Conservation (phyloP, 2,888 invertebrate genomes). For the Drosophila ezoana region DNA sequence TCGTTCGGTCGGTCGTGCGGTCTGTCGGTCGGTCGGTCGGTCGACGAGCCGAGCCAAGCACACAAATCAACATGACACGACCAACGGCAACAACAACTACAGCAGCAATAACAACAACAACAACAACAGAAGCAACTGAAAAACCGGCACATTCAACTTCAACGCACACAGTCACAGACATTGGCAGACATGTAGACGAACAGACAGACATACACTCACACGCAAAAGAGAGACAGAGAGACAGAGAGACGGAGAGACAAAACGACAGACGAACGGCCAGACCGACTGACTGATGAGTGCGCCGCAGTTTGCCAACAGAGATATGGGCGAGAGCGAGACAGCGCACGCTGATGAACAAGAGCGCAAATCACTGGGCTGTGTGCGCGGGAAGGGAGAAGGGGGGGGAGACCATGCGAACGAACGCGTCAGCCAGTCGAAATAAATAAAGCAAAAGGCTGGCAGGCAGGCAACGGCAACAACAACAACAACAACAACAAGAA, state of each 20-base stretch:
- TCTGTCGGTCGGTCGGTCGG: conserved; percentile 18
- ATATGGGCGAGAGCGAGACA: conserved; percentile 26
- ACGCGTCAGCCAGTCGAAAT: conserved; percentile 68
- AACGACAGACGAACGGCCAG: conserved; percentile 24
- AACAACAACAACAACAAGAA: conserved; percentile 7
- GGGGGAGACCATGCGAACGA: conserved; percentile 47
- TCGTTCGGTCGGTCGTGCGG: conserved; percentile 26
- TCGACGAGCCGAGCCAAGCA: conserved; percentile 54
- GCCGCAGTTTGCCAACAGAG: conserved; percentile 25
- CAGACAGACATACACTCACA: conserved; percentile 33
- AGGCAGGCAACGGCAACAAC: conserved; percentile 22
- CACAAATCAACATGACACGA: conserved; percentile 81
- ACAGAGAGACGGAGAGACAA: conserved; percentile 33
- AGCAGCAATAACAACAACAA: conserved; percentile 31
- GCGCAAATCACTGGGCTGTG: conserved; percentile 8
- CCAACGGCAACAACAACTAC: conserved; percentile 73
- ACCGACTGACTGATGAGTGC: conserved; percentile 51
- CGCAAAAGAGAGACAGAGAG: conserved; percentile 36
- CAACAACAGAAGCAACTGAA: conserved; percentile 24
- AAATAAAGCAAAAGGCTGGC: conserved; percentile 66
- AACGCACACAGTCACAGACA: conserved; percentile 60
- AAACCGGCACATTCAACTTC: conserved; percentile 81
- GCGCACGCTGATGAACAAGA: conserved; percentile 24
- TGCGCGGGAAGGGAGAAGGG: conserved; percentile 9
- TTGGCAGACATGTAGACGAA: conserved; percentile 21